Evolutionary conservation across 64 coral and sea anemone species (phyloP).

Genomic region (Montipora foliosa): DNA sequence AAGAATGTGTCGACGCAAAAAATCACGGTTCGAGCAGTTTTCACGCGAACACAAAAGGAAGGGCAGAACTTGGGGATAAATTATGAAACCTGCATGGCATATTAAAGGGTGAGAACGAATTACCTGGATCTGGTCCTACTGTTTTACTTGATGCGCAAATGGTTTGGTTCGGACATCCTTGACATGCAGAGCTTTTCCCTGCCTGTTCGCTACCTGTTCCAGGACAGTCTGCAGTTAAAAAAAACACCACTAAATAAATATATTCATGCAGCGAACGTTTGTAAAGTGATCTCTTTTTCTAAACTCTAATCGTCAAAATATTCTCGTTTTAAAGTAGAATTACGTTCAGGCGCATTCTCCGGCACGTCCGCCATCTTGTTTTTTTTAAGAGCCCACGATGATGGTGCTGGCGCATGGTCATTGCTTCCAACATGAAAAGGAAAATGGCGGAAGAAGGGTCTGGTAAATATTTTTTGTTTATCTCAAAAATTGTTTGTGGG

Average conservation of each 20-base stretch:
- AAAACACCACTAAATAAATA: background rate
- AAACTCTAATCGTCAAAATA: background rate
- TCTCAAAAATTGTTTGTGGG: background rate
- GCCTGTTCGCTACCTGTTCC: conserved; percentile 92
- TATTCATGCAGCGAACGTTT: background rate
- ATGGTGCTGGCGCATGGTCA: conserved; percentile 20
- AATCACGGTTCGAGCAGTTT: background rate
- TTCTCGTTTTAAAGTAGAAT: background rate
- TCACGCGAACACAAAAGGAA: background rate
- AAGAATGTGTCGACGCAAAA: no score
- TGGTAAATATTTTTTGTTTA: conserved; percentile 50
- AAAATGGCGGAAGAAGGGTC: conserved; percentile 93
- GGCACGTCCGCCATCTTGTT: conserved; percentile 84
- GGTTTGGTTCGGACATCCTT: conserved; percentile 95
- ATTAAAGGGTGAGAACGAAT: background rate
- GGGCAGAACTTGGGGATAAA: no score
- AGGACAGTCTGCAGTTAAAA: conserved; percentile 80
- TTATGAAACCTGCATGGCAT: no score
- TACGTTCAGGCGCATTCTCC: conserved; percentile 85
- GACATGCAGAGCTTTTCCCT: conserved; percentile 85
- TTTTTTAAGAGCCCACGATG: conserved; percentile 38
- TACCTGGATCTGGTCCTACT: conserved; percentile 91
- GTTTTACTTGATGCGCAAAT: conserved; percentile 93
- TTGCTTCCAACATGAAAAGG: background rate
- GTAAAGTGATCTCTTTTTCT: background rate